phyloP scores from a whole-genome alignment of 2,797 vertebrate species.

The Bryconaethiops microstoma region DNA sequence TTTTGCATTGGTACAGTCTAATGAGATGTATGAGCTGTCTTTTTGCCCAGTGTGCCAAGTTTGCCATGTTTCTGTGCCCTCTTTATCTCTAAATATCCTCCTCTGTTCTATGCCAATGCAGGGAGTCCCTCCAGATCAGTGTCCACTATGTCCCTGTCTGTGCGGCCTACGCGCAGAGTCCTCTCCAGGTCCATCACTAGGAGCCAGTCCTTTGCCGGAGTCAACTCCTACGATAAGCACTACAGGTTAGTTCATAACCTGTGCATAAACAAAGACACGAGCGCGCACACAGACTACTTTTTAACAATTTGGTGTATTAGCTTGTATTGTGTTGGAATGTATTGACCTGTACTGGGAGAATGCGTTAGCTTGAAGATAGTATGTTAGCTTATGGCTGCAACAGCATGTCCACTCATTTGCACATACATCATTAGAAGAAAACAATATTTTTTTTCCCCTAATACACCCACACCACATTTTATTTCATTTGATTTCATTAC shows the following conservation, averaged over 20 bases:
- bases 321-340: neutral
- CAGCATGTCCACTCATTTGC: neutral
- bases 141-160: slow-evolving; percentile 95
- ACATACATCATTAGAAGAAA: neutral
- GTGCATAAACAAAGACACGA: slow-evolving; percentile 7
- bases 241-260: slow-evolving; percentile 79
- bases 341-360: neutral
- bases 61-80: neutral
- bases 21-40: neutral
- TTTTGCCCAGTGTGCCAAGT: neutral
- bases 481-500: no score
- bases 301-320: no score
- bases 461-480: no score
- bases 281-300: no score
- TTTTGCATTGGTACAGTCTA: neutral
- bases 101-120: slow-evolving; percentile 59
- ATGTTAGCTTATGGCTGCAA: neutral
- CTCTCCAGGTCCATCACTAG: slow-evolving; percentile 89
- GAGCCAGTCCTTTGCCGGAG: slow-evolving; percentile 95
- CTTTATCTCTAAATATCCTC: neutral
- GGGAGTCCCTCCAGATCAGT: slow-evolving; percentile 89
- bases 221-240: slow-evolving; percentile 89
- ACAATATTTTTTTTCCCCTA: no score
- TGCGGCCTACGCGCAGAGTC: slow-evolving; percentile 85
- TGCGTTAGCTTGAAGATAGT: no score